phyloP scores from a whole-genome alignment of 2,888 invertebrate species.

The Sarcophaga variegata region DNA sequence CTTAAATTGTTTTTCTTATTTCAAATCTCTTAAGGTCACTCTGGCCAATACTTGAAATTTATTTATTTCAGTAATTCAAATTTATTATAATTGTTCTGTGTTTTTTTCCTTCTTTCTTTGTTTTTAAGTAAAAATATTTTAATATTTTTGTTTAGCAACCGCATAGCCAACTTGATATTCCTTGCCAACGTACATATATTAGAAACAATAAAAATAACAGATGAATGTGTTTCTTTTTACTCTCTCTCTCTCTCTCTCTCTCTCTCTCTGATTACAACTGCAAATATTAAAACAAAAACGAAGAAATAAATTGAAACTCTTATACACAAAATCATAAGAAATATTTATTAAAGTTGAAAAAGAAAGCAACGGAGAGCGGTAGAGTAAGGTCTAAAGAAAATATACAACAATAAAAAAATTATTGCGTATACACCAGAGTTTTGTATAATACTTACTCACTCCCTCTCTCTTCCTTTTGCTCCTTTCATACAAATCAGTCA shows the following conservation, averaged over 20 bases:
- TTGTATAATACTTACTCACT: neutral
- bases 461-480: too few species aligned
- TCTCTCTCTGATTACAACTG: neutral
- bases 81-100: too few species aligned
- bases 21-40: constrained; percentile 1
- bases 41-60: constrained; percentile 22
- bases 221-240: neutral
- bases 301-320: neutral
- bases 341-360: neutral
- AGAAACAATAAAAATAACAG: constrained; percentile 2
- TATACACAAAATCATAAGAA: neutral
- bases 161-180: constrained; percentile 17
- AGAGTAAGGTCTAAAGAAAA: neutral
- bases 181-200: neutral
- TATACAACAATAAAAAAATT: constrained; percentile 6
- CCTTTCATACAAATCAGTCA: constrained; percentile 7
- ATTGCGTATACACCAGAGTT: constrained; percentile 44
- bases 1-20: neutral
- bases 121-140: constrained; percentile 22
- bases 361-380: neutral
- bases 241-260: neutral
- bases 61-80: too few species aligned
- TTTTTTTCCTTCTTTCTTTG: neutral
- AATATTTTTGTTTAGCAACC: constrained; percentile 24
- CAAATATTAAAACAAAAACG: neutral